Conservation (phyloP, 2,113 vertebrate genomes). For the Cinclus cinclus region DNA sequence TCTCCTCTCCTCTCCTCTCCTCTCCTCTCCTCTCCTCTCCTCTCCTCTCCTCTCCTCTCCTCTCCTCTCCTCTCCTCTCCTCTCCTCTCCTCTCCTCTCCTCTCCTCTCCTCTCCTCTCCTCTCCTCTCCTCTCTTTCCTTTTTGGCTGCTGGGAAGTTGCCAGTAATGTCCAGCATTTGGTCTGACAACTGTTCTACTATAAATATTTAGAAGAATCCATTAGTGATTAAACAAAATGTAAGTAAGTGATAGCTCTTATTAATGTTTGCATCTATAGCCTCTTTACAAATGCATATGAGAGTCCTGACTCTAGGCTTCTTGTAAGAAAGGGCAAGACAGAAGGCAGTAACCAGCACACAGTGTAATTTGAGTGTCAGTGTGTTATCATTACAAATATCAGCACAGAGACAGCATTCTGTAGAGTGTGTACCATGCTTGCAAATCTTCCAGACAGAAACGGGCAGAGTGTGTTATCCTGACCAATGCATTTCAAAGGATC, state of each 20-base stretch:
- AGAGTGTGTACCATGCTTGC: neutral
- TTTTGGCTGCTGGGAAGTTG: constrained; percentile 30
- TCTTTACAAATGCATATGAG: neutral
- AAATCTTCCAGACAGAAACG: neutral
- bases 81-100: too few species aligned
- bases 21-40: too few species aligned
- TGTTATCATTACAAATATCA: constrained; percentile 58
- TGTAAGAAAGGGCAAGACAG: constrained; percentile 5
- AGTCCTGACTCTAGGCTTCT: neutral
- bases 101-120: neutral
- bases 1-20: too few species aligned
- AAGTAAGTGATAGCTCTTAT: constrained; percentile 74
- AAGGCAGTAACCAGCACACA: constrained; percentile 22
- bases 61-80: too few species aligned
- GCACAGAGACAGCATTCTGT: constrained; percentile 16
- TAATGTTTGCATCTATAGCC: constrained; percentile 60
- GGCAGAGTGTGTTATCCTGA: neutral
- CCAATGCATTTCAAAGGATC: neutral
- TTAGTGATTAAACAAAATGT: constrained; percentile 75
- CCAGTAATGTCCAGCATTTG: constrained; percentile 67
- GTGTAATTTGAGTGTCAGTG: constrained; percentile 19
- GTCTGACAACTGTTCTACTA: constrained; percentile 71
- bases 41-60: accelerated
- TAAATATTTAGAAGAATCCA: constrained; percentile 80
- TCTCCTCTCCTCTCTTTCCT: neutral